Evolutionary conservation across 2,888 invertebrate genomes (phyloP).

Genomic region (Leptinotarsa juncta): DNA sequence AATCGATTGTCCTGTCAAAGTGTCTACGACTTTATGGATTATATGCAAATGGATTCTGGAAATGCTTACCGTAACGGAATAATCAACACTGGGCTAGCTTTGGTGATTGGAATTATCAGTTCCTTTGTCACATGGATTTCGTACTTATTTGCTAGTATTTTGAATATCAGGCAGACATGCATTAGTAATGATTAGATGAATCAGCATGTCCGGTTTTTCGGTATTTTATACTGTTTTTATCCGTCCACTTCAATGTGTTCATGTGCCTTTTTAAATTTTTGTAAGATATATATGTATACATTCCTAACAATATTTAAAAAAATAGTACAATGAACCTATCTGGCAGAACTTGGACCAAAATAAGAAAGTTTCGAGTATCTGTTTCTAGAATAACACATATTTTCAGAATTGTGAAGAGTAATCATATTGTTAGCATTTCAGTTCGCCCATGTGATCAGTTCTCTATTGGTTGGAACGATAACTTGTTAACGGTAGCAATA

Average conservation of each 20-base stretch:
- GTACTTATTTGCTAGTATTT: conserved; percentile 55
- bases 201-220: not conserved
- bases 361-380: too few relatives aligned
- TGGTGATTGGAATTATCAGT: conserved; percentile 74
- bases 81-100: conserved; percentile 79
- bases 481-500: too few relatives aligned
- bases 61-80: conserved; percentile 74
- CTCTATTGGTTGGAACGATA: too few relatives aligned
- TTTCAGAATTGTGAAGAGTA: too few relatives aligned
- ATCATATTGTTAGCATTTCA: too few relatives aligned
- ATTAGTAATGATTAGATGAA: conserved; percentile 27
- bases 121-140: conserved; percentile 65
- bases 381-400: too few relatives aligned
- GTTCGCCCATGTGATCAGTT: too few relatives aligned
- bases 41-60: conserved; percentile 75
- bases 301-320: not conserved
- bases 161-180: conserved; percentile 58
- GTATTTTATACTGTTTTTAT: not conserved
- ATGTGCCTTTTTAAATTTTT: conserved; percentile 7
- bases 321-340: not conserved
- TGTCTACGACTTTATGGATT: conserved; percentile 87
- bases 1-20: conserved; percentile 78
- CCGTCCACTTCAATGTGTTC: conserved; percentile 14
- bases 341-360: not conserved
- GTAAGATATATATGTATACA: not conserved